Base-by-base conservation (phyloP, 2,797 vertebrate species). In the Ciconia nigra region DNA sequence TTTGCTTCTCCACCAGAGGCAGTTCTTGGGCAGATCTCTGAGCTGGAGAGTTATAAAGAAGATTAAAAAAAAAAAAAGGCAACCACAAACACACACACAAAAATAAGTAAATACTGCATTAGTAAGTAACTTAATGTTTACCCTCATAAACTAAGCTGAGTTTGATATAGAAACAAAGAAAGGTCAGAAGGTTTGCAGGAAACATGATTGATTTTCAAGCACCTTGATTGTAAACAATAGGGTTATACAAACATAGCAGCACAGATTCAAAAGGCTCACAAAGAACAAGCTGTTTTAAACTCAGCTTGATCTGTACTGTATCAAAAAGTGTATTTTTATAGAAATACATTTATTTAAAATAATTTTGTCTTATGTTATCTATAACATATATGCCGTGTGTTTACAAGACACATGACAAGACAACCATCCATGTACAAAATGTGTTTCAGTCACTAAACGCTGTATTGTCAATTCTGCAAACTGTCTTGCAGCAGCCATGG, bases 21-120 rank as follows among this genome's bases (percentile, higher is more conserved):
- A 99, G 98, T 98, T 99, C 99, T 98, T 99, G 99, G 91, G 99
- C 99, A 20, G 99, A 99, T 96, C 99, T 98, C 98, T 99, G 99
- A 97, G 99, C 99, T 99, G 97, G 13, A 78, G 52, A 83, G 47
- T 95, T 87, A 71, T 15, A 74, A 66, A 74, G 47, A n/a, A 54
- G 28, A 62, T 85, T 33, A 17, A 26, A 51, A 55, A 65, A 66
- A 66, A 66, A 77, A 11, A 65, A 80, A 52, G 8, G 13, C 16
- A 81, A 82, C 28, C 59, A 89, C 20, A 62, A 37, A 59, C n/a
- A 37, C n/a, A 37, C n/a, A 15, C 44, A 87, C 11, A 76, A 15
- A 89, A 77, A 59, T 8, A 85, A 87, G 33, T 70, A 95, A 95
- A 65, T 67, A 71, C 7, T 47, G 12, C 44, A 80, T 80, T 73